These are phyloP conservation scores for Cosmorhoe ocellata DNA, from an alignment of 2,888 invertebrate species.

Conservation along the genomic window DNA sequence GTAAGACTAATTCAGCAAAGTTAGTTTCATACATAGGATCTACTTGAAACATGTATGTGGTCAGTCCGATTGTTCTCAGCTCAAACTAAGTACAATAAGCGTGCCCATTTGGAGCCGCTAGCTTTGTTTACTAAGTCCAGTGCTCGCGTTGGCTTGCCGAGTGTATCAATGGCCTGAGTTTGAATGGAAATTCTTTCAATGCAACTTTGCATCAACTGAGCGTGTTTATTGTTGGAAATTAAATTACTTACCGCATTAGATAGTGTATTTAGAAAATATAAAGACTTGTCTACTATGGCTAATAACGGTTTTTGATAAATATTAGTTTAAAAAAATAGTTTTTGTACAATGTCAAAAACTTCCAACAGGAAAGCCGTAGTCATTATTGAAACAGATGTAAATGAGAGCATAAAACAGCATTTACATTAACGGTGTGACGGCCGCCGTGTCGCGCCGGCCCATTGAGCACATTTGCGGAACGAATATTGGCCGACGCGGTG, in stretches of 20 bases:
- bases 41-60: background rate
- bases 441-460: constrained; percentile 29
- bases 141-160: constrained; percentile 1
- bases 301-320: too few relatives aligned
- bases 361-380: constrained; percentile 1
- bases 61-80: constrained; percentile 14
- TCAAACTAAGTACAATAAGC: constrained; percentile 12
- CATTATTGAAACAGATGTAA: constrained; percentile 12
- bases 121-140: constrained; percentile 14
- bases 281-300: too few relatives aligned
- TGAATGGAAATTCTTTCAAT: constrained; percentile 2
- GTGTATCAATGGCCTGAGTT: background rate
- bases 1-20: too few relatives aligned
- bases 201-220: background rate
- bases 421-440: constrained; percentile 20
- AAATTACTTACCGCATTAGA: too few relatives aligned
- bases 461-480: constrained; percentile 43
- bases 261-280: too few relatives aligned
- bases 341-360: too few relatives aligned
- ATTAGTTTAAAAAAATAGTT: too few relatives aligned
- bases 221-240: background rate
- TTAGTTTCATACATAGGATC: too few relatives aligned
- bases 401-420: constrained; percentile 21
- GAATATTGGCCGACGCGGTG: constrained; percentile 26
- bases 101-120: constrained; percentile 5